phyloP scores from a whole-genome alignment of 1,140 invertebrate species.

The Trissolcus basalis region DNA sequence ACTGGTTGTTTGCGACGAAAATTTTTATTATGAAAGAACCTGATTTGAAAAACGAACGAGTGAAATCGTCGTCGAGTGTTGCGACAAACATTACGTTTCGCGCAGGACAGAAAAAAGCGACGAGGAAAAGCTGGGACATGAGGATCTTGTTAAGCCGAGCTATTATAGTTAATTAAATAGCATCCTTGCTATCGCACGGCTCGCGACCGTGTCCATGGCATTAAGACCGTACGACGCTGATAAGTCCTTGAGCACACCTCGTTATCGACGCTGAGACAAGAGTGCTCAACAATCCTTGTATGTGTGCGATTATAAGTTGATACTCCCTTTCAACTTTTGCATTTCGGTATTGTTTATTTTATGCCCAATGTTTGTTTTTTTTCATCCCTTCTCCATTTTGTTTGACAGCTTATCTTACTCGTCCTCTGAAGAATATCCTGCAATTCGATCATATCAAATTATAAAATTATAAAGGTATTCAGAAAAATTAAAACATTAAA shows the following conservation, averaged over 20 bases:
- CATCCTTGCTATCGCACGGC: slow-evolving; percentile 66
- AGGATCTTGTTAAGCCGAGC: slow-evolving; percentile 53
- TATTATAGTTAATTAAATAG: slow-evolving; percentile 74
- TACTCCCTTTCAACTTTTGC: too few species aligned
- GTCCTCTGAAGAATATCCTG: too few species aligned
- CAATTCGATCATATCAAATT: too few species aligned
- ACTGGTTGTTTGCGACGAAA: too few species aligned
- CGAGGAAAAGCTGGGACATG: slow-evolving; percentile 55
- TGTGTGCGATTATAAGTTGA: too few species aligned
- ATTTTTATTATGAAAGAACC: neutral
- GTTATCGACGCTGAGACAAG: slow-evolving; percentile 66
- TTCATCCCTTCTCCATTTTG: too few species aligned
- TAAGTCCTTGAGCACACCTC: slow-evolving; percentile 65
- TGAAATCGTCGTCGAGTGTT: slow-evolving; percentile 17
- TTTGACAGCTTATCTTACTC: too few species aligned
- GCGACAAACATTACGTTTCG: slow-evolving; percentile 36
- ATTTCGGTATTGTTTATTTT: neutral
- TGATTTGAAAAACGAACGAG: slow-evolving; percentile 1
- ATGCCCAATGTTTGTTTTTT: neutral
- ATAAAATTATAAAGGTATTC: too few species aligned
- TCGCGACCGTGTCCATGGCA: slow-evolving; percentile 62
- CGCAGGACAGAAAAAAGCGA: slow-evolving; percentile 31
- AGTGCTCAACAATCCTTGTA: slow-evolving; percentile 55
- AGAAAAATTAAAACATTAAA: too few species aligned
- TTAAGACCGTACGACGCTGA: slow-evolving; percentile 66